A percentile compares a stretch with the other conserved stretches of the same genome.
Conservation (phyloP, 2,113 vertebrate species). For the Chionomys nivalis region DNA sequence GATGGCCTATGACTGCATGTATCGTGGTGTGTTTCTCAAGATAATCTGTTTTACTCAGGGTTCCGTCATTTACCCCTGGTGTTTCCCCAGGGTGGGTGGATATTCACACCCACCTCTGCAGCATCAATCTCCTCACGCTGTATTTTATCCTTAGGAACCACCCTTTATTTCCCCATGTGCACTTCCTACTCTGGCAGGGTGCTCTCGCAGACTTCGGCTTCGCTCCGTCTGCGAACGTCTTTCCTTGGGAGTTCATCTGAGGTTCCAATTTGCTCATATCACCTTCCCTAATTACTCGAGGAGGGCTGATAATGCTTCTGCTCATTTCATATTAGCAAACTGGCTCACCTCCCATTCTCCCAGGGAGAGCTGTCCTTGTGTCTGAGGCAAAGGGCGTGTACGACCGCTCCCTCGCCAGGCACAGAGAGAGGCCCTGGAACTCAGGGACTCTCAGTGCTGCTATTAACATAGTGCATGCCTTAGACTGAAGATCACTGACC, state of each 20-base stretch:
- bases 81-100: background rate
- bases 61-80: background rate
- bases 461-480: background rate
- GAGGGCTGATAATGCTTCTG: background rate
- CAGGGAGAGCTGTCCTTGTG: background rate
- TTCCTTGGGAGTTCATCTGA: slow-evolving; percentile 8
- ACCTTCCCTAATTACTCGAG: background rate
- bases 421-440: background rate
- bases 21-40: background rate
- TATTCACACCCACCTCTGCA: too few species aligned
- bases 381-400: background rate
- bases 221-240: accelerated
- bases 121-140: accelerated
- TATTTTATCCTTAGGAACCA: background rate
- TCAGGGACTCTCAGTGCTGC: background rate
- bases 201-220: background rate
- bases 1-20: background rate
- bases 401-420: background rate
- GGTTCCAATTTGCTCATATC: background rate
- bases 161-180: background rate
- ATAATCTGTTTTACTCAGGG: background rate
- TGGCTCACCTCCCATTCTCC: background rate
- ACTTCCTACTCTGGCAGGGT: background rate
- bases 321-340: background rate
- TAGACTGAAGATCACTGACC: background rate